Conservation (phyloP, 2,797 vertebrate genomes). For the Spatula versicolor region DNA sequence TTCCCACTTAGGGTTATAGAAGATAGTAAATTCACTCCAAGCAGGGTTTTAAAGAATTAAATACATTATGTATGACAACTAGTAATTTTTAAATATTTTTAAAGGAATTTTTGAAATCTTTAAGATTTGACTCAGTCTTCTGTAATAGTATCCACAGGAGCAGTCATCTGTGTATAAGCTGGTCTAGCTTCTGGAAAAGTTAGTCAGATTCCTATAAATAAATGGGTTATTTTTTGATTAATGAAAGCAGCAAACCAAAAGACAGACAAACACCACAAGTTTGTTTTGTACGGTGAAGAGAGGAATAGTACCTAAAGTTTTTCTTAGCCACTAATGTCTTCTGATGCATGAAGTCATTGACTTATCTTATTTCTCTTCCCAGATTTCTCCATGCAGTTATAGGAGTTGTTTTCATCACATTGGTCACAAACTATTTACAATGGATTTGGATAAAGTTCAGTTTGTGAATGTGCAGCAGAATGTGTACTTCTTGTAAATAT, state of each 20-base stretch:
- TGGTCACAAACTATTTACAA: background rate
- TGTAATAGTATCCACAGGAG: background rate
- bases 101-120: background rate
- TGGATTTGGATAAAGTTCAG: background rate
- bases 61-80: background rate
- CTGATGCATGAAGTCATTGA: background rate
- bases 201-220: background rate
- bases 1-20: background rate
- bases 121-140: background rate
- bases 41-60: background rate
- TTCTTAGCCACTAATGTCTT: background rate
- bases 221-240: background rate
- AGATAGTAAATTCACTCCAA: background rate
- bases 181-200: background rate
- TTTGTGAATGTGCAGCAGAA: background rate
- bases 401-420: background rate
- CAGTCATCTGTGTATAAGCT: background rate
- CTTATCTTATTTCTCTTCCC: background rate
- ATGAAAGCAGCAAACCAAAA: background rate
- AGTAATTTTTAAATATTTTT: background rate
- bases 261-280: background rate
- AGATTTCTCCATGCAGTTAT: background rate
- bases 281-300: background rate
- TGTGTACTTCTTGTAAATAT: background rate
- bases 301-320: background rate